Conservation (phyloP, 2,797 vertebrate species). For the Intellagama lesueurii region DNA sequence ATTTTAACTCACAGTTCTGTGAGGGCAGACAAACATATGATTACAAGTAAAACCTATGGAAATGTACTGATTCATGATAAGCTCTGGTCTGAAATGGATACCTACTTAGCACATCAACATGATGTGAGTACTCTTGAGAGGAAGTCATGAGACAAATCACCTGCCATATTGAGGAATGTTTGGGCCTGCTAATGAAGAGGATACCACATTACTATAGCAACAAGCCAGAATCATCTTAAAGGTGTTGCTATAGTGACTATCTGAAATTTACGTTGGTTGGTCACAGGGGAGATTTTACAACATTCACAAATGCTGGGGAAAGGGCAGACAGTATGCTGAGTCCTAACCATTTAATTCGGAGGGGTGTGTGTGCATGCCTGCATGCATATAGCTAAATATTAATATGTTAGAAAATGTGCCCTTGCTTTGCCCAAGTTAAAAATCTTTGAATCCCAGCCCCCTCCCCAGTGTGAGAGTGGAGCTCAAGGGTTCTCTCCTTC, state of each 20-base stretch:
- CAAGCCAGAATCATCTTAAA: constrained; percentile 19
- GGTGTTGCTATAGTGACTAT: constrained; percentile 31
- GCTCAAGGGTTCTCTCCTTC: too few species aligned
- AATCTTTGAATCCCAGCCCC: too few species aligned
- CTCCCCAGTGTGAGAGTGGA: too few species aligned
- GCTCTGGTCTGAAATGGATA: background rate
- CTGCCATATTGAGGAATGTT: constrained; percentile 4
- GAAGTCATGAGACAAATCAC: background rate
- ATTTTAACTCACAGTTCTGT: background rate
- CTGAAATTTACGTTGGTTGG: constrained; percentile 21
- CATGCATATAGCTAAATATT: too few species aligned
- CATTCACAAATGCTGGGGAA: background rate
- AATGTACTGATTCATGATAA: background rate
- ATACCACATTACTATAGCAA: constrained; percentile 18
- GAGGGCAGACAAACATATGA: background rate
- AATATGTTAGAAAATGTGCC: too few species aligned
- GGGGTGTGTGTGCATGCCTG: background rate
- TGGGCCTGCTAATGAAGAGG: constrained; percentile 7
- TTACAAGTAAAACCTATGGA: background rate
- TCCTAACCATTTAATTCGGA: background rate
- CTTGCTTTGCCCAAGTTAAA: too few species aligned
- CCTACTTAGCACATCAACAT: background rate
- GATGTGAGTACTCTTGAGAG: background rate
- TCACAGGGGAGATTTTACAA: constrained; percentile 17
- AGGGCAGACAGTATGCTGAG: background rate